Evolutionary conservation across 2,113 vertebrate species (phyloP), one percentile per base, ranked within the genome.

Genomic region (Leuciscus idus): DNA sequence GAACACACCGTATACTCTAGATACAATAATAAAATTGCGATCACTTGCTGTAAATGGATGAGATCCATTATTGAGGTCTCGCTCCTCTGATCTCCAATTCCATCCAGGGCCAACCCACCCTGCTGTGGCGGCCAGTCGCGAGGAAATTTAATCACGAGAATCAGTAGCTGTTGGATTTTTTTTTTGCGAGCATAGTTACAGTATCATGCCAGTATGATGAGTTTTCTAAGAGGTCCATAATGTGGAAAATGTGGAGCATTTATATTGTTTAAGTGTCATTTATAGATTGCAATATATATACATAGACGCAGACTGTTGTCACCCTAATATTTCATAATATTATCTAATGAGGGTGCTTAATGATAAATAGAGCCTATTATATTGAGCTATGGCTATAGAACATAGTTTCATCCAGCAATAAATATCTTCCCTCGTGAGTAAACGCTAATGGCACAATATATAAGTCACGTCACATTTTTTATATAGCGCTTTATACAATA

Each of bases 111-210:
- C 86, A 91, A 91, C 85, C 86, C 88, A 85, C 87, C 78, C 90
- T 12, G 80, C 83, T 89, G 87, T 80, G 89, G 84, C 73, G 84
- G 85, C 82, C 48, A 62, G 91, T 91, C 84, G 78, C 90, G 84
- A 87, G 84, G 87, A 91, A 93, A 94, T 93, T 86, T 91, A 94
- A 94, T 94, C 93, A 93, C 83, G 89, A 89, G 89, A 91, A 88
- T 85, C 87, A 84, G 84, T 92, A 89, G 90, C 89, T 89, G 90
- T 92, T 92, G 89, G 91, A 93, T 93, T 92, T 92, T 92, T 94
- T 92, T 92, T 92, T 78, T 90, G 89, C 78, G 72, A 83, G 76
- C 33, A 73, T 43, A 73, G 83, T 59, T n/a, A 86, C 33, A 85
- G 86, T 46, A 82, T 73, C 70, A 85, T 75, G 13, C 50, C 59